Evolutionary conservation across 2,113 vertebrate genomes (phyloP).

Genomic region (Noctilio leporinus): DNA sequence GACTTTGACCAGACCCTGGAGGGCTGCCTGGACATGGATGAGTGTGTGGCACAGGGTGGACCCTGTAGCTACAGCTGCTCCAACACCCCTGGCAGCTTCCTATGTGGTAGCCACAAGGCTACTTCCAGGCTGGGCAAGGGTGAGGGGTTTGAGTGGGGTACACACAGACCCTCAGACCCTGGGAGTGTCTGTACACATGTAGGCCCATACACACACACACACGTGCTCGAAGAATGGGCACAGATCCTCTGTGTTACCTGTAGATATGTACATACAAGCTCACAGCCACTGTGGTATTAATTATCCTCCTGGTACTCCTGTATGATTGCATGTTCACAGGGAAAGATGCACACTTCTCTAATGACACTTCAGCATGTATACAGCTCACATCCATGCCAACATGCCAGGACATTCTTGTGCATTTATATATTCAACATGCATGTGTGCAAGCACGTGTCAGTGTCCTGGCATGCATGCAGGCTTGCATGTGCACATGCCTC

Average conservation of each 20-base stretch:
- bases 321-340: background rate
- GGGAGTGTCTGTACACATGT: rapidly evolving
- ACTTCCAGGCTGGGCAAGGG: slow-evolving; percentile 94
- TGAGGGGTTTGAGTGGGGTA: slow-evolving; percentile 65
- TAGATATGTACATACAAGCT: background rate
- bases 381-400: rapidly evolving
- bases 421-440: background rate
- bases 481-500: background rate
- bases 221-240: background rate
- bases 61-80: slow-evolving; percentile 93
- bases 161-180: background rate
- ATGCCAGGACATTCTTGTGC: background rate
- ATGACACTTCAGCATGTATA: background rate
- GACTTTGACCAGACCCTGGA: slow-evolving; percentile 85
- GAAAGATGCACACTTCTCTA: background rate
- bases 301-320: background rate
- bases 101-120: slow-evolving; percentile 93
- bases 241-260: background rate
- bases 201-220: background rate
- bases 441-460: rapidly evolving
- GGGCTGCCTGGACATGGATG: slow-evolving; percentile 93
- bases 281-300: background rate
- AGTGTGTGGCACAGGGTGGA: slow-evolving; percentile 81
- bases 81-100: slow-evolving; percentile 92
- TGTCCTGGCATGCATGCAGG: rapidly evolving